Conservation (phyloP, 2,888 invertebrate genomes). For the Hipparchia sbordonii region DNA sequence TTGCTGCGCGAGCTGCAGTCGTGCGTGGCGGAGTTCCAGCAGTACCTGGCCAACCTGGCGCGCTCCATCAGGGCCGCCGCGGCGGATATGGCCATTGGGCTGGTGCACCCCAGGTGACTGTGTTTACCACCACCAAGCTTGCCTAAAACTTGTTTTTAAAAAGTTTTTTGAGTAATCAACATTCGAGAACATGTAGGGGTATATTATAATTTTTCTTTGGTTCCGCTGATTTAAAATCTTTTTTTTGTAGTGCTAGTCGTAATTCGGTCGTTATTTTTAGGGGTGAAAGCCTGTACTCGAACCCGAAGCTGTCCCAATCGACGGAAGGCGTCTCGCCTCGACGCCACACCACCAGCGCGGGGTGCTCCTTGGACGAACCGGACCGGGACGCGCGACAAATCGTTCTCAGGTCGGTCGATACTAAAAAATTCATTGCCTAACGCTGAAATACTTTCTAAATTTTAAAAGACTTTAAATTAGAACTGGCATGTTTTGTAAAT, state of each 20-base stretch:
- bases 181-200: too few relatives aligned
- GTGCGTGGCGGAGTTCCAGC: conserved; percentile 95
- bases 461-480: too few relatives aligned
- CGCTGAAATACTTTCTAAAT: too few relatives aligned
- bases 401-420: conserved; percentile 55
- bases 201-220: too few relatives aligned
- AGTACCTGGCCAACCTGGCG: conserved; percentile 92
- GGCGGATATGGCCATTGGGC: conserved; percentile 95
- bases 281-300: conserved; percentile 81
- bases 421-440: too few relatives aligned
- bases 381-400: conserved; percentile 62
- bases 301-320: conserved; percentile 78
- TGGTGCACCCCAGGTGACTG: conserved; percentile 87
- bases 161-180: too few relatives aligned
- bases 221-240: too few relatives aligned
- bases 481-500: too few relatives aligned
- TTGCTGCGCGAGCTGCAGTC: conserved; percentile 93
- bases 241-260: too few relatives aligned
- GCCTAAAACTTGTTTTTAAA: too few relatives aligned
- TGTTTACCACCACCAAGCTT: too few relatives aligned
- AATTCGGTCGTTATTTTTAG: conserved; percentile 50
- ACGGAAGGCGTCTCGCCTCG: conserved; percentile 72
- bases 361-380: conserved; percentile 73
- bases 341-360: conserved; percentile 67
- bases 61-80: conserved; percentile 94